A percentile compares a stretch with the other conserved stretches of the same genome.
These are phyloP conservation scores for Crocodylus rhombifer DNA, from an alignment of 2,797 vertebrate genomes.

Conservation along the genomic window DNA sequence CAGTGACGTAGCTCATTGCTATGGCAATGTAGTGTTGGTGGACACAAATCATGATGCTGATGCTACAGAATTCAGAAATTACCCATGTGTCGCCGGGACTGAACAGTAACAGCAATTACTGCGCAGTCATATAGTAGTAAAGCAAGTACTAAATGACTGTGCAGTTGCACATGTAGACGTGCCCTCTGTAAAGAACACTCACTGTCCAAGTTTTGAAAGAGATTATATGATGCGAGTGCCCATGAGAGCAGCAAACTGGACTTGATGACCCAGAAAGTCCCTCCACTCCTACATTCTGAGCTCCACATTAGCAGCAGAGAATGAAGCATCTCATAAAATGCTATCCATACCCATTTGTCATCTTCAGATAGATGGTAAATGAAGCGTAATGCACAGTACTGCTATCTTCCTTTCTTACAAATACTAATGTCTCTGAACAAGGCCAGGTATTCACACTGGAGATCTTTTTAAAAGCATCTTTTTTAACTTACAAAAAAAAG, in stretches of 20 bases:
- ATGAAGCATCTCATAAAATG: background rate
- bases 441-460: background rate
- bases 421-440: background rate
- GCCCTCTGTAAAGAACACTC: too few species aligned
- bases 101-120: too few species aligned
- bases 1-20: too few species aligned
- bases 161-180: too few species aligned
- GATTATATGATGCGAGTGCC: too few species aligned
- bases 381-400: background rate
- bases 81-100: too few species aligned
- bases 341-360: background rate
- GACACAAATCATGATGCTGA: too few species aligned
- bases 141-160: too few species aligned
- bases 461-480: background rate
- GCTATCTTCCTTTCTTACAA: background rate
- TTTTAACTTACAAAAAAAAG: too few species aligned
- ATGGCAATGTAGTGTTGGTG: background rate
- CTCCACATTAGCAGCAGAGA: rapidly evolving
- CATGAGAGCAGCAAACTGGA: background rate
- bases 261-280: background rate
- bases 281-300: background rate
- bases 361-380: background rate
- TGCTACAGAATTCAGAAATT: too few species aligned
- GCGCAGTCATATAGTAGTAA: too few species aligned
- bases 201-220: too few species aligned